These are phyloP conservation scores for Gryllus bimaculatus DNA, from an alignment of 1,140 invertebrate genomes.

Conservation along the genomic window DNA sequence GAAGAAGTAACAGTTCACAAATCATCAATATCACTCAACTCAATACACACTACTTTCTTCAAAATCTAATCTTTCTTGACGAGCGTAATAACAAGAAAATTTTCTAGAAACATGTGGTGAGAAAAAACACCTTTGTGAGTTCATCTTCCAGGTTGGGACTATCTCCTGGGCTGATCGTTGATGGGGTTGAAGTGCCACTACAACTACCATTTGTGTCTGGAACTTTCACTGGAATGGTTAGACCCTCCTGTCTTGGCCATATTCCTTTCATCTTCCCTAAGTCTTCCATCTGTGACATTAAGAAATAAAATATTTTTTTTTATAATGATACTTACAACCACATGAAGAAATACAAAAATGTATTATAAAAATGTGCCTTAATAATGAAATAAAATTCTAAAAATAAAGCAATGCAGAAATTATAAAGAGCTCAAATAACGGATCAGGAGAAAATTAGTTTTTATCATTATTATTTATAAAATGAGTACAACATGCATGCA, in stretches of 20 bases:
- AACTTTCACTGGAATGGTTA: constrained; percentile 37
- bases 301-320: neutral
- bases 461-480: no score
- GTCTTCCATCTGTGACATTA: constrained; percentile 9
- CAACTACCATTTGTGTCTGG: constrained; percentile 39
- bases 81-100: neutral
- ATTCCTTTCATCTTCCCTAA: constrained; percentile 30
- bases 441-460: no score
- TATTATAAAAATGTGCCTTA: neutral
- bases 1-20: constrained; percentile 9
- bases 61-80: neutral
- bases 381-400: neutral
- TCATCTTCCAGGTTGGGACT: constrained; percentile 44
- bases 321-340: neutral
- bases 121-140: constrained; percentile 35
- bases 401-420: neutral
- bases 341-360: neutral
- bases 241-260: constrained; percentile 35
- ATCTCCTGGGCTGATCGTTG: constrained; percentile 48
- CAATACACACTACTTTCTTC: neutral
- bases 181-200: constrained; percentile 47
- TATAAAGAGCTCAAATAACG: no score
- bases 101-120: neutral
- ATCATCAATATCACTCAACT: neutral
- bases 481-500: no score